phyloP scores from a whole-genome alignment of 1,140 invertebrate species.

The Ooceraea biroi region DNA sequence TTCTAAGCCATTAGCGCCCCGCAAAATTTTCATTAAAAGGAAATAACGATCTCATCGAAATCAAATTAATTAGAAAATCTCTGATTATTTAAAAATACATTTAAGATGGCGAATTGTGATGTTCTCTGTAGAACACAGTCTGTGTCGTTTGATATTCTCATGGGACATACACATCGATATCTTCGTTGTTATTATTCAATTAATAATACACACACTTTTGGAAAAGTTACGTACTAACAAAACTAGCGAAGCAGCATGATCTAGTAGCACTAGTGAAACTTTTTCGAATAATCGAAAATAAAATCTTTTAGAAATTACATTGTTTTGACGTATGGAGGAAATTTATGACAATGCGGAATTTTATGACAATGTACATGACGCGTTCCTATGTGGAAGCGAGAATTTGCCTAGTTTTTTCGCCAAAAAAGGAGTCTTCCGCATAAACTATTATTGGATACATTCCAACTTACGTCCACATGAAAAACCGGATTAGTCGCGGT shows the following conservation, averaged over 20 bases:
- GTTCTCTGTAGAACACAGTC: neutral
- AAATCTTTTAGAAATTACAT: conserved; percentile 18
- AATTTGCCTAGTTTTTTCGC: conserved; percentile 61
- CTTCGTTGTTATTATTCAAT: conserved; percentile 44
- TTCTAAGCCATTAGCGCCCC: neutral
- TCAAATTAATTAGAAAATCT: neutral
- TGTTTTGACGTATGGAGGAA: neutral
- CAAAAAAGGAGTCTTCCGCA: conserved; percentile 67
- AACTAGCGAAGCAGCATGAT: conserved; percentile 80
- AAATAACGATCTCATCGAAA: neutral
- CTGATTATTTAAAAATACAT: neutral
- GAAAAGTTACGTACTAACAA: conserved; percentile 57
- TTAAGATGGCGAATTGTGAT: conserved; percentile 26
- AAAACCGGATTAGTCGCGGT: conserved; percentile 86
- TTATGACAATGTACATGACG: conserved; percentile 22
- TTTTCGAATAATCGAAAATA: conserved; percentile 31
- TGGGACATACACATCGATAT: conserved; percentile 26
- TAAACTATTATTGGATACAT: conserved; percentile 81
- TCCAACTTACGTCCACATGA: conserved; percentile 86
- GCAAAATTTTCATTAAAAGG: neutral
- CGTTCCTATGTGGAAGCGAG: conserved; percentile 61
- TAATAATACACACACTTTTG: conserved; percentile 43
- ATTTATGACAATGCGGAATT: conserved; percentile 28
- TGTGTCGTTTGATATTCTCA: conserved; percentile 5
- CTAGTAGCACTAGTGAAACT: conserved; percentile 36